Conservation (phyloP, 30 jellyfish, hydroid and myxozoan genomes). For the Aurelia coerulea region DNA sequence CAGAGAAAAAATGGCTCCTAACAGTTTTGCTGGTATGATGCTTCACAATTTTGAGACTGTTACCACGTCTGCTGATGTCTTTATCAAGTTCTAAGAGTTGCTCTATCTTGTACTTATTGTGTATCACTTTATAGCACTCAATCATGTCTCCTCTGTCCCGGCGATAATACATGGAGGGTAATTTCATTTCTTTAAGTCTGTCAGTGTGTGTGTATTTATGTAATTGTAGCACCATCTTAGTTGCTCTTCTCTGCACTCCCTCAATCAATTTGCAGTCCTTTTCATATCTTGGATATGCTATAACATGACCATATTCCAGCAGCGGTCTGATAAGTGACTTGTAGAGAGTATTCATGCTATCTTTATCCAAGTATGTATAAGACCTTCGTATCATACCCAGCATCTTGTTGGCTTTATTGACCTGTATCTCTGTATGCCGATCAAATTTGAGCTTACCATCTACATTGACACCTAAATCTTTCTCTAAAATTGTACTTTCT, state of each 20-base stretch:
- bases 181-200: slow-evolving; percentile 7
- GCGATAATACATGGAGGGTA: too few relatives aligned
- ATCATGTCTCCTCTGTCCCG: too few relatives aligned
- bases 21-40: slow-evolving; percentile 22
- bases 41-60: slow-evolving; percentile 45
- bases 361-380: slow-evolving; percentile 18
- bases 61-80: slow-evolving; percentile 54
- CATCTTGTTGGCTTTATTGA: too few relatives aligned
- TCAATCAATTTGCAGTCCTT: neutral
- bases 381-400: neutral
- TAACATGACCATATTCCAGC: neutral
- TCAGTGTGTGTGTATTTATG: slow-evolving; percentile 24
- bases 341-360: neutral
- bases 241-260: slow-evolving; percentile 42
- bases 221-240: slow-evolving; percentile 39
- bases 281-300: slow-evolving; percentile 14
- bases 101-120: slow-evolving; percentile 12
- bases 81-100: slow-evolving; percentile 17
- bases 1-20: slow-evolving; percentile 30
- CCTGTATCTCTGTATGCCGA: too few relatives aligned
- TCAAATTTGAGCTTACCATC: too few relatives aligned
- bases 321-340: neutral
- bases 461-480: too few relatives aligned
- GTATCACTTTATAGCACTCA: slow-evolving; percentile 13
- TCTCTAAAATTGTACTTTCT: slow-evolving; percentile 9